A percentile compares a stretch with the other conserved stretches of the same genome.
Conservation (phyloP, 92 coral and sea anemone species). For the Zoanthus gigantus region DNA sequence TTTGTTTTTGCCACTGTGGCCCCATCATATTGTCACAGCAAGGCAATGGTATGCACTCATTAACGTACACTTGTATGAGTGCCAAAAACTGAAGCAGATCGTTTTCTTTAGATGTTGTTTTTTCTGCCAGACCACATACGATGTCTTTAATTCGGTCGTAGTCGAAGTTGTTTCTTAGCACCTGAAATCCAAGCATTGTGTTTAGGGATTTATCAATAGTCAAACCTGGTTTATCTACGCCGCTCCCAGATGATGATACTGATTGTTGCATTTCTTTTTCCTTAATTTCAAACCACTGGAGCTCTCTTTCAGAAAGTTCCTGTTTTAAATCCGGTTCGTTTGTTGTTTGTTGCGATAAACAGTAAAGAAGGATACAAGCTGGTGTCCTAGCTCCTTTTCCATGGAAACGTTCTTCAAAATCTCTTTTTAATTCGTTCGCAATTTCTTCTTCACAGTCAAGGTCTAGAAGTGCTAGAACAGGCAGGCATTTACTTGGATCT, state of each 20-base stretch:
- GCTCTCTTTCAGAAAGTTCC: conserved; percentile 40
- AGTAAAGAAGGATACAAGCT: conserved; percentile 50
- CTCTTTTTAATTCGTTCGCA: conserved; percentile 31
- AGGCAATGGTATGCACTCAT: conserved; percentile 40
- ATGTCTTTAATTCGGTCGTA: conserved; percentile 28
- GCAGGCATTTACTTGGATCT: conserved; percentile 32
- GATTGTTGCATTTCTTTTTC: conserved; percentile 32
- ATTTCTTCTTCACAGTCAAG: conserved; percentile 34
- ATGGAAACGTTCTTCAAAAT: conserved; percentile 42
- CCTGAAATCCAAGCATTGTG: conserved; percentile 54
- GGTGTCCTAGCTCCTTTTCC: conserved; percentile 47
- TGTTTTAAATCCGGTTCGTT: conserved; percentile 44
- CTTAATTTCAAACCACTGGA: conserved; percentile 40
- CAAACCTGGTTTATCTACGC: background rate
- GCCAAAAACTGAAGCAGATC: conserved; percentile 35
- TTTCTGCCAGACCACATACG: conserved; percentile 39
- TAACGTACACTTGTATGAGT: conserved; percentile 26
- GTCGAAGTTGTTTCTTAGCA: conserved; percentile 38
- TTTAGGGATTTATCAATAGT: conserved; percentile 6
- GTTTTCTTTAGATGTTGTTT: conserved; percentile 19
- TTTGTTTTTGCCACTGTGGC: conserved; percentile 3
- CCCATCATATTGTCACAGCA: conserved; percentile 49
- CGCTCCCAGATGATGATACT: background rate
- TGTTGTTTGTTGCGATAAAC: conserved; percentile 28
- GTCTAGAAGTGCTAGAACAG: conserved; percentile 36